A percentile compares a stretch with the other conserved stretches of the same genome.
phyloP scores from a whole-genome alignment of 37 sponge, comb jelly and placozoan genomes.

The Agelas oroides region DNA sequence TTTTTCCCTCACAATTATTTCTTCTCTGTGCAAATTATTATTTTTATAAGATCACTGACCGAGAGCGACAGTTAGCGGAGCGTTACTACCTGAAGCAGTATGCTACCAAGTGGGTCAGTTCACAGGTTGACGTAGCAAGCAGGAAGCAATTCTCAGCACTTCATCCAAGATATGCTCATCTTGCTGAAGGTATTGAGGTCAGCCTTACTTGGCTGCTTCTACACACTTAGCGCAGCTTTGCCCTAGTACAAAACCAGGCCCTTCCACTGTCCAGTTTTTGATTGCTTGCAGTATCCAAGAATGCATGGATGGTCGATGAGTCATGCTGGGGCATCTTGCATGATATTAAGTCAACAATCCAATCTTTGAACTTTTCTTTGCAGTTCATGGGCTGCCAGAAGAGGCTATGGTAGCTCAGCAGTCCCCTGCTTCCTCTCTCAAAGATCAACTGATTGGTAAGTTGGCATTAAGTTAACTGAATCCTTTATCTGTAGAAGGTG shows the following conservation, averaged over 20 bases:
- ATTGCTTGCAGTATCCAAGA: too few relatives aligned
- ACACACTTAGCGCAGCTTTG: too few relatives aligned
- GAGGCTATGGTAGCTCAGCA: slow-evolving; percentile 27
- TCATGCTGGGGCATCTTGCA: too few relatives aligned
- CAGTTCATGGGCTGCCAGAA: slow-evolving; percentile 59
- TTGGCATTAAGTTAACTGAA: not conserved
- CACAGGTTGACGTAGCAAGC: not conserved
- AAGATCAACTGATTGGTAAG: slow-evolving; percentile 54
- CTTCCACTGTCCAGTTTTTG: too few relatives aligned
- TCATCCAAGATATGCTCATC: slow-evolving; percentile 11
- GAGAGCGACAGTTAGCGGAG: slow-evolving; percentile 79
- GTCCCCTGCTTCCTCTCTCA: slow-evolving; percentile 24
- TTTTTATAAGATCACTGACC: slow-evolving; percentile 40
- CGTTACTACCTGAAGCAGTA: slow-evolving; percentile 74
- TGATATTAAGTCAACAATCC: too few relatives aligned
- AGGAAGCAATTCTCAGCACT: not conserved
- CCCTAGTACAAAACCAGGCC: too few relatives aligned
- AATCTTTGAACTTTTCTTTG: not conserved
- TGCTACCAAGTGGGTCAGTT: slow-evolving; percentile 41
- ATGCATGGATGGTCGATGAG: not conserved
- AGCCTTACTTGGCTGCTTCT: too few relatives aligned
- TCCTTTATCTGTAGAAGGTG: too few relatives aligned
- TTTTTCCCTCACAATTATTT: too few relatives aligned
- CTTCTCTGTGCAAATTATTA: too few relatives aligned
- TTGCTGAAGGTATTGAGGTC: slow-evolving; percentile 28